These are phyloP conservation scores for Melipona quadrifasciata DNA, from an alignment of 1,140 invertebrate genomes.

Conservation along the genomic window DNA sequence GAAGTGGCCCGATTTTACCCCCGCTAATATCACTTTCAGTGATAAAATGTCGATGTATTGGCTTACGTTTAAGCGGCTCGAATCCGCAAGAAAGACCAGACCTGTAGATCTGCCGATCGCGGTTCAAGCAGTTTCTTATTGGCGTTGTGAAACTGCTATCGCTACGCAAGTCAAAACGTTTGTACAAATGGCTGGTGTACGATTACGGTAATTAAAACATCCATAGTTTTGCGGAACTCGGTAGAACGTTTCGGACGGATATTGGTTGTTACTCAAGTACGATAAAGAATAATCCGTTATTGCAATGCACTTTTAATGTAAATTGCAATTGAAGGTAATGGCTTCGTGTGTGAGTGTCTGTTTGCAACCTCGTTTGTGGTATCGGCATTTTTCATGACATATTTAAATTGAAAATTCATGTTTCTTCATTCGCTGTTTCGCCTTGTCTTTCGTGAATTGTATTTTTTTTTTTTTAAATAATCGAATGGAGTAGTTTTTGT, in stretches of 20 bases:
- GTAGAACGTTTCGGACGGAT: not conserved
- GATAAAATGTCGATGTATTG: not conserved
- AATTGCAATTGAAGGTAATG: not conserved
- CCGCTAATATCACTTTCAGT: no score
- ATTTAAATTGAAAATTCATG: not conserved
- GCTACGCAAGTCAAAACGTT: slow-evolving; percentile 27
- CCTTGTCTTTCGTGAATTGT: not conserved
- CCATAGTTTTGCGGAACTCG: not conserved
- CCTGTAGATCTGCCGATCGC: not conserved
- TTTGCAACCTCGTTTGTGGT: not conserved
- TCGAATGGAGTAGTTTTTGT: not conserved
- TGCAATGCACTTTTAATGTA: no score
- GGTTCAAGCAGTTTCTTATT: slow-evolving; percentile 16
- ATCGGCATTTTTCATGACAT: not conserved
- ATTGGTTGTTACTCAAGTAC: not conserved
- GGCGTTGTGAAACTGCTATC: slow-evolving; percentile 24
- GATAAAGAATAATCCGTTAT: not conserved
- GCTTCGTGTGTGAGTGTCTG: not conserved
- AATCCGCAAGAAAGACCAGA: not conserved
- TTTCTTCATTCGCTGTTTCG: not conserved
- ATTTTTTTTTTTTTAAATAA: not conserved
- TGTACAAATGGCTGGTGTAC: slow-evolving; percentile 36
- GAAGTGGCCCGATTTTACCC: no score
- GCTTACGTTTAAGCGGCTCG: slow-evolving; percentile 6
- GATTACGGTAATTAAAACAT: slow-evolving; percentile 15